A percentile compares a stretch with the other conserved stretches of the same genome.
These are phyloP conservation scores for Seriola dumerili DNA, from an alignment of 2,113 vertebrate genomes.

Conservation along the genomic window DNA sequence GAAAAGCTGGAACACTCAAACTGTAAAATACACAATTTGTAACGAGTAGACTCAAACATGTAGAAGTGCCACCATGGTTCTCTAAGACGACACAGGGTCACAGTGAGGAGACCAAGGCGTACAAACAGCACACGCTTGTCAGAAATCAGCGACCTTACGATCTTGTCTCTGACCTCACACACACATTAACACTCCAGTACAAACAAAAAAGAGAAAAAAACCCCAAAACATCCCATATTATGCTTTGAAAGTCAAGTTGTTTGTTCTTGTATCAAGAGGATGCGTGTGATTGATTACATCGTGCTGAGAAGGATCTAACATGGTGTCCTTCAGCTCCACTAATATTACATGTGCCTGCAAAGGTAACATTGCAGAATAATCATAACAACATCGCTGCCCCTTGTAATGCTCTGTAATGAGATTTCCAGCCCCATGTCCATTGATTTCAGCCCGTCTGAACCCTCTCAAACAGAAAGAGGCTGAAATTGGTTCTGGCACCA, in stretches of 20 bases:
- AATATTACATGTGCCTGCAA: constrained; percentile 48
- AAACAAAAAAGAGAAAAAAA: constrained; percentile 19
- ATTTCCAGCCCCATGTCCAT: constrained; percentile 53
- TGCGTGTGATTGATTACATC: constrained; percentile 55
- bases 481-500: constrained; percentile 62
- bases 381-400: constrained; percentile 59
- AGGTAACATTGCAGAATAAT: constrained; percentile 64
- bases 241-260: constrained; percentile 73
- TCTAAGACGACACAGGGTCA: constrained; percentile 6
- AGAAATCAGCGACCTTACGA: constrained; percentile 7
- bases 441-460: constrained; percentile 53
- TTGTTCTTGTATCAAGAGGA: constrained; percentile 53
- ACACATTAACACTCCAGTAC: constrained; percentile 28
- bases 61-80: not conserved
- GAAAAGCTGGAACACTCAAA: not conserved
- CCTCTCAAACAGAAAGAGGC: constrained; percentile 57
- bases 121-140: not conserved
- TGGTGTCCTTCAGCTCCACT: constrained; percentile 47
- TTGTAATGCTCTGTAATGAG: constrained; percentile 74
- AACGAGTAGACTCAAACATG: not conserved
- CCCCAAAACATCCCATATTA: not conserved
- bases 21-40: not conserved
- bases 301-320: constrained; percentile 34
- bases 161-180: not conserved
- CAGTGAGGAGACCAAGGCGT: not conserved